A percentile compares a stretch with the other conserved stretches of the same genome.
phyloP scores from a whole-genome alignment of 2,888 invertebrate species.

The Galeruca laticollis region DNA sequence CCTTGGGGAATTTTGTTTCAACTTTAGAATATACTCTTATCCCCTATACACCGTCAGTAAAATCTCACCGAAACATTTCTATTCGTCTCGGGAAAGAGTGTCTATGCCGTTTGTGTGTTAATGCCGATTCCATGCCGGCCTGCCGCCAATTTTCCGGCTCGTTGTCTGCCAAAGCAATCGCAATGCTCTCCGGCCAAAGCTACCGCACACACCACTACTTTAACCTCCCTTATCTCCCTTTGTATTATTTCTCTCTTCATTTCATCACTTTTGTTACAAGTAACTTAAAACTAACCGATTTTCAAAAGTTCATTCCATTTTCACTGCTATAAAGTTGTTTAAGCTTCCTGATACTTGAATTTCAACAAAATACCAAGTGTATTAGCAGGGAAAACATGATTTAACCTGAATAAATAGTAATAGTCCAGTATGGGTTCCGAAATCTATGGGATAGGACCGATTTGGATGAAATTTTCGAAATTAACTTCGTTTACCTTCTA shows the following conservation, averaged over 20 bases:
- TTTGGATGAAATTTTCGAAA: too few relatives aligned
- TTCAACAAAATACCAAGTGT: neutral
- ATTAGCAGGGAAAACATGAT: neutral
- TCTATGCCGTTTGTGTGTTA: conserved; percentile 11
- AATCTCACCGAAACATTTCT: conserved; percentile 1
- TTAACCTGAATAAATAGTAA: neutral
- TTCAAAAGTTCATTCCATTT: neutral
- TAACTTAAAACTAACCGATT: neutral
- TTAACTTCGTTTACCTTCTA: too few relatives aligned
- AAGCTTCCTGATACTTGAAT: neutral
- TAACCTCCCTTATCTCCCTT: neutral
- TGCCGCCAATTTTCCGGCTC: conserved; percentile 61
- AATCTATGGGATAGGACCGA: too few relatives aligned
- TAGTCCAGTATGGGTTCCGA: too few relatives aligned
- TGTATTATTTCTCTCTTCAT: neutral
- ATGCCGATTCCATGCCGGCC: conserved; percentile 29
- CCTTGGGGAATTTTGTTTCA: neutral
- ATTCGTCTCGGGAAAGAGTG: conserved; percentile 7
- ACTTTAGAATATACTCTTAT: neutral
- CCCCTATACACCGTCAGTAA: conserved; percentile 4
- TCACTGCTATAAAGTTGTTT: neutral
- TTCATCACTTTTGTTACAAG: neutral
- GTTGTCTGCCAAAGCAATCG: conserved; percentile 62
- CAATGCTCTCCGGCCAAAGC: conserved; percentile 50
- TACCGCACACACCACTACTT: conserved; percentile 47